These are phyloP conservation scores for Varroa destructor DNA, from an alignment of 1,140 invertebrate species.

Conservation along the genomic window DNA sequence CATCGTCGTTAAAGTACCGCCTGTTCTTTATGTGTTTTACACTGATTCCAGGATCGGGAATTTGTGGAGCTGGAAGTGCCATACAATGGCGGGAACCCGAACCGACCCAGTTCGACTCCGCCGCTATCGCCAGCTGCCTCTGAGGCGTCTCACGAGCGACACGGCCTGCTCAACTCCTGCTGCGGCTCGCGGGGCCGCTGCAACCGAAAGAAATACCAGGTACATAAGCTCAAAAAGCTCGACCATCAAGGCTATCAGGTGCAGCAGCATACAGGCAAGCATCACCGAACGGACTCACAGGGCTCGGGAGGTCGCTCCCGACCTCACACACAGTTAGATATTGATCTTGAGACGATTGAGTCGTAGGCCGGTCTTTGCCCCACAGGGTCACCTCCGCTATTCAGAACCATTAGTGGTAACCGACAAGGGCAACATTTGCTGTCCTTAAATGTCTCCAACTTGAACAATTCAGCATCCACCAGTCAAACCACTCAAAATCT, in stretches of 20 bases:
- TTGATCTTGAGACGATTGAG: constrained; percentile 20
- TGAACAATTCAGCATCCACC: too few relatives aligned
- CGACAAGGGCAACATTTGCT: too few relatives aligned
- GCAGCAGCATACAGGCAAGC: too few relatives aligned
- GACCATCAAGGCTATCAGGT: constrained; percentile 17
- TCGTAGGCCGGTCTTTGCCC: not conserved
- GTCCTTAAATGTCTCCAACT: too few relatives aligned
- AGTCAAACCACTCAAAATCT: too few relatives aligned
- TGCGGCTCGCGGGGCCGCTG: constrained; percentile 70
- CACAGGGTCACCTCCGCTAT: too few relatives aligned
- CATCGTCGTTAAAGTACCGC: too few relatives aligned
- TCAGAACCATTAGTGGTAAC: too few relatives aligned
- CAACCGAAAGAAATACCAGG: constrained; percentile 71
- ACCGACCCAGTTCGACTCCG: constrained; percentile 56
- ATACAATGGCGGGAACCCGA: constrained; percentile 69
- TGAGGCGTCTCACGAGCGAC: constrained; percentile 42
- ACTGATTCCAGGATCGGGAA: constrained; percentile 65
- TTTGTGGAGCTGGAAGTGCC: constrained; percentile 90
- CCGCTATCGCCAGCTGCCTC: constrained; percentile 68
- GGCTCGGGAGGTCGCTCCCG: constrained; percentile 10
- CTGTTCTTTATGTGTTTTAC: not conserved
- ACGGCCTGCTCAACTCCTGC: constrained; percentile 51
- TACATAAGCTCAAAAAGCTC: constrained; percentile 38
- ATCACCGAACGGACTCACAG: constrained; percentile 13
- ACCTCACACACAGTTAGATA: constrained; percentile 4